phyloP scores from a whole-genome alignment of 2,797 vertebrate genomes.

The Silurus lanzhouensis region DNA sequence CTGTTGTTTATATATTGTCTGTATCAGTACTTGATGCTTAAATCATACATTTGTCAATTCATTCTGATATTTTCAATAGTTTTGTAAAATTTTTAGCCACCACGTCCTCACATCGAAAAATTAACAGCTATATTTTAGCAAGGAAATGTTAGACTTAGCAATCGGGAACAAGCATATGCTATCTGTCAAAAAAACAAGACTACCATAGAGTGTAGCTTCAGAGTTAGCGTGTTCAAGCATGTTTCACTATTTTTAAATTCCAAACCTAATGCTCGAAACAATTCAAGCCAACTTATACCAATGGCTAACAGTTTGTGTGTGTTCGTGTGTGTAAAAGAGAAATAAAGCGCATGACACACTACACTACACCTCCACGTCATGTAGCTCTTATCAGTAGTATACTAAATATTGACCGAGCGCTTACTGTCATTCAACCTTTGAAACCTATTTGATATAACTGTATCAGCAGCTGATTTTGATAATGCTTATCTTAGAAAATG shows the following conservation, averaged over 20 bases:
- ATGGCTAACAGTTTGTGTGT: not conserved
- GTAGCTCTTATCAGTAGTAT: slow-evolving; percentile 17
- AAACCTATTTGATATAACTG: slow-evolving; percentile 21
- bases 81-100: no score
- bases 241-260: not conserved
- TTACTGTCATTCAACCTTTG: slow-evolving; percentile 47
- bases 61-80: not conserved
- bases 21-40: not conserved
- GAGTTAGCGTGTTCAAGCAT: not conserved
- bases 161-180: not conserved
- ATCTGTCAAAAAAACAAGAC: not conserved
- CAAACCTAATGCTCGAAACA: not conserved
- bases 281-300: not conserved
- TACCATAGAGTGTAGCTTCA: not conserved
- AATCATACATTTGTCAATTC: not conserved
- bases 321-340: not conserved
- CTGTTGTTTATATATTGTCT: not conserved
- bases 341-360: not conserved
- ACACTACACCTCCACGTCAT: not conserved
- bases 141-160: not conserved
- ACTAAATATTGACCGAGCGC: slow-evolving; percentile 47
- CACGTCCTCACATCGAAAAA: no score
- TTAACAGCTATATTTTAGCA: no score
- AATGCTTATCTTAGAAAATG: not conserved
- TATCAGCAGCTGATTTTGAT: not conserved